phyloP scores from a whole-genome alignment of 2,113 vertebrate genomes.

The Narcine bancroftii region DNA sequence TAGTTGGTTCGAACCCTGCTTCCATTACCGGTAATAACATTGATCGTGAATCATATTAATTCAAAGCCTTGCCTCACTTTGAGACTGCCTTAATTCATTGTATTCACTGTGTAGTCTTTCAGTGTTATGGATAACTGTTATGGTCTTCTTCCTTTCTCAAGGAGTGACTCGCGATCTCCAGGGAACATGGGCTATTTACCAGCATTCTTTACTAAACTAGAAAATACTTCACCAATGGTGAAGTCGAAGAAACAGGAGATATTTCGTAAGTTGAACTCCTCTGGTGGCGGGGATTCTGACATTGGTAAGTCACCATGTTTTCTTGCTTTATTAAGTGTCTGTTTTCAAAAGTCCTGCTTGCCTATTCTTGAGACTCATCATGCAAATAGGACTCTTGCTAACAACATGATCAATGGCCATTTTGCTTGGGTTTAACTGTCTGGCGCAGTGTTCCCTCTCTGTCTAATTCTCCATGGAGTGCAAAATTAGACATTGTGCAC shows the following conservation, averaged over 20 bases:
- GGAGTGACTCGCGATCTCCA: conserved; percentile 87
- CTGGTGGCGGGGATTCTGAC: conserved; percentile 88
- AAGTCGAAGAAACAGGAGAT: conserved; percentile 98
- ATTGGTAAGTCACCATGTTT: conserved; percentile 76
- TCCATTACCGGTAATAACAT: neutral
- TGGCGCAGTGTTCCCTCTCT: neutral
- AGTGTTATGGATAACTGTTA: neutral
- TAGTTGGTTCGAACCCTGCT: neutral
- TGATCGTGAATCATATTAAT: too few species aligned
- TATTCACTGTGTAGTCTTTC: neutral
- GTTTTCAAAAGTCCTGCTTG: neutral
- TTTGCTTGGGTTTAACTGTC: neutral
- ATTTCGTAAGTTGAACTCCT: conserved; percentile 96
- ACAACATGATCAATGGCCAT: neutral
- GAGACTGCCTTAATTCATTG: neutral
- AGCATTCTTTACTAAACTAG: conserved; percentile 94
- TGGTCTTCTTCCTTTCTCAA: conserved; percentile 45
- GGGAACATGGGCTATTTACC: conserved; percentile 84
- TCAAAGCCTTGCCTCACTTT: too few species aligned
- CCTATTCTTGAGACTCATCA: neutral
- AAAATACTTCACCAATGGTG: conserved; percentile 94
- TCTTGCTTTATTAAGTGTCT: neutral
- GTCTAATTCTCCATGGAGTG: neutral
- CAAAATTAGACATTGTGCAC: too few species aligned
- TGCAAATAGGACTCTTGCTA: neutral